Evolutionary conservation across 2,888 invertebrate species (phyloP).

Genomic region (Philonicus albiceps): DNA sequence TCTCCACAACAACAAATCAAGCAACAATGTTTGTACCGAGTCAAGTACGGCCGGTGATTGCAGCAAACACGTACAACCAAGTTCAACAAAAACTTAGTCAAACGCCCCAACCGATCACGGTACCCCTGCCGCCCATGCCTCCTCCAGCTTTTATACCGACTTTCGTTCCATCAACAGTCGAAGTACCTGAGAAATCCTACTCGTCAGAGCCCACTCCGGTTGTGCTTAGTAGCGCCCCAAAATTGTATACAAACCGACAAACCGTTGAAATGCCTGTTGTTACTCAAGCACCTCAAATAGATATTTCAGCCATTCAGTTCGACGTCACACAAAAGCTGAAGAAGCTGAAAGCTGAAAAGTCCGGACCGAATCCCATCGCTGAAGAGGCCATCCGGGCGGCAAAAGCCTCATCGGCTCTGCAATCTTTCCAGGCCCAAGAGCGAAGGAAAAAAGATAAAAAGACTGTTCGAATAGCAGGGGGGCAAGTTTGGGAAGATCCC

Average conservation of each 20-base stretch:
- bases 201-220: slow-evolving; percentile 66
- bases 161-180: slow-evolving; percentile 60
- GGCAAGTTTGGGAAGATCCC: slow-evolving; percentile 95
- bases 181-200: slow-evolving; percentile 62
- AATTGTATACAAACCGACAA: slow-evolving; percentile 70
- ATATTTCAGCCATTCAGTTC: slow-evolving; percentile 66
- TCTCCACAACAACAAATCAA: slow-evolving; percentile 67
- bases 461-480: slow-evolving; percentile 90
- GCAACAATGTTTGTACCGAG: slow-evolving; percentile 64
- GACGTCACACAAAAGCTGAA: slow-evolving; percentile 69
- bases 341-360: slow-evolving; percentile 72
- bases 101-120: slow-evolving; percentile 53
- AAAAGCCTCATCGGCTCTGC: slow-evolving; percentile 67
- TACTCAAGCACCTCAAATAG: slow-evolving; percentile 59
- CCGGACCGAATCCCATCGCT: slow-evolving; percentile 70
- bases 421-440: slow-evolving; percentile 68
- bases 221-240: slow-evolving; percentile 75
- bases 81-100: slow-evolving; percentile 74
- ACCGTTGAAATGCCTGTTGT: slow-evolving; percentile 59
- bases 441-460: slow-evolving; percentile 62
- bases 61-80: slow-evolving; percentile 75
- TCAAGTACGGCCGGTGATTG: slow-evolving; percentile 72
- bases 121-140: slow-evolving; percentile 56
- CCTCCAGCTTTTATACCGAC: slow-evolving; percentile 61
- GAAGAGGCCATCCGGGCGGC: slow-evolving; percentile 72